phyloP scores from a whole-genome alignment of 1,140 invertebrate genomes.

The Habropoda laboriosa region DNA sequence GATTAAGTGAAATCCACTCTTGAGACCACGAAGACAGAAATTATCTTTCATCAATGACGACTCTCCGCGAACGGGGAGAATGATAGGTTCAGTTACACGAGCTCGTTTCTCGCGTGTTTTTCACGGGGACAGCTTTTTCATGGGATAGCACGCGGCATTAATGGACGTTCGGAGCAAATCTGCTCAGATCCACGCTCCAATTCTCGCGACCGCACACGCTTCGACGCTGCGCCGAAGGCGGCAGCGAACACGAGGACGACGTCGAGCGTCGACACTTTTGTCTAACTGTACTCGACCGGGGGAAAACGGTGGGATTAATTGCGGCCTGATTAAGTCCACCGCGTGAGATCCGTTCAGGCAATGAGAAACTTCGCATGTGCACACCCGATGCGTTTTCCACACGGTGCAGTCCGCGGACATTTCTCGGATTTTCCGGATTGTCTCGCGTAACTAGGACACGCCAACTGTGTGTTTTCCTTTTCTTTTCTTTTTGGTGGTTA shows the following conservation, averaged over 20 bases:
- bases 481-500: too few species aligned
- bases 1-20: too few species aligned
- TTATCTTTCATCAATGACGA: background rate
- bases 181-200: slow-evolving; percentile 78
- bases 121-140: slow-evolving; percentile 75
- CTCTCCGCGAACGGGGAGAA: background rate
- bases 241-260: slow-evolving; percentile 18
- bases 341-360: background rate
- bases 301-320: slow-evolving; percentile 36
- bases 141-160: slow-evolving; percentile 67
- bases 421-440: too few species aligned
- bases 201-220: slow-evolving; percentile 60
- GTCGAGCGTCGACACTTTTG: slow-evolving; percentile 57
- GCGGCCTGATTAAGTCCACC: slow-evolving; percentile 33
- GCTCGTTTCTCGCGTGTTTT: slow-evolving; percentile 70
- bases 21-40: background rate
- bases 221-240: background rate
- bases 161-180: slow-evolving; percentile 73
- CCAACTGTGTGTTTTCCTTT: too few species aligned
- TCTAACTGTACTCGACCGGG: slow-evolving; percentile 60
- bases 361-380: slow-evolving; percentile 32
- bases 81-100: slow-evolving; percentile 56
- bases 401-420: too few species aligned
- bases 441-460: too few species aligned
- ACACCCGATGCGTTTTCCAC: background rate